Evolutionary conservation across 2,113 vertebrate genomes (phyloP).

Genomic region (Epinephelus cyanopodus): DNA sequence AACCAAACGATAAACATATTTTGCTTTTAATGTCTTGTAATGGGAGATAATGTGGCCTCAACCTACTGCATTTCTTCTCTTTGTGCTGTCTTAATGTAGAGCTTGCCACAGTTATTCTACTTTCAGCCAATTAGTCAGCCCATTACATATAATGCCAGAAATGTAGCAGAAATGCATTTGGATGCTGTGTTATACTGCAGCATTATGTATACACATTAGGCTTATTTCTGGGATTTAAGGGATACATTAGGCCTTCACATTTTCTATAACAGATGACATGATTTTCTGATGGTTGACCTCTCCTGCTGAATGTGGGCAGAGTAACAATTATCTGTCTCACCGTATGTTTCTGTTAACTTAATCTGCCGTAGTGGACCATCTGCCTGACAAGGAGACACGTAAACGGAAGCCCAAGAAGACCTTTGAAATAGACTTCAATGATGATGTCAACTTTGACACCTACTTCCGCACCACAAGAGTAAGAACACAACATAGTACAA

Average conservation of each 20-base stretch:
- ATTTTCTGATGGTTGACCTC: background rate
- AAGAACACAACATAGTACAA: constrained; percentile 31
- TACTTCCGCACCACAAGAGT: constrained; percentile 90
- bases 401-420: constrained; percentile 86
- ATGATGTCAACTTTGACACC: constrained; percentile 87
- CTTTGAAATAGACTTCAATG: constrained; percentile 90
- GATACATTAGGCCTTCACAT: background rate
- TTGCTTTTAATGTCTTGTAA: too few species aligned
- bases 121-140: background rate
- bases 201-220: background rate
- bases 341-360: background rate
- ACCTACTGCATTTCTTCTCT: background rate
- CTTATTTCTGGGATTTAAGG: constrained; percentile 2
- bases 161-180: background rate
- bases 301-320: background rate
- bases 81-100: background rate
- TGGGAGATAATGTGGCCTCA: background rate
- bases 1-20: background rate
- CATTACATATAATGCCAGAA: background rate
- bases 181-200: background rate
- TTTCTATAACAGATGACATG: background rate
- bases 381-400: constrained; percentile 83
- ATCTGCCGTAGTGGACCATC: constrained; percentile 81
- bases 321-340: background rate
- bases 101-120: background rate